Base-by-base conservation (phyloP, 2,113 vertebrate species). In the Benitochromis conjunctus region DNA sequence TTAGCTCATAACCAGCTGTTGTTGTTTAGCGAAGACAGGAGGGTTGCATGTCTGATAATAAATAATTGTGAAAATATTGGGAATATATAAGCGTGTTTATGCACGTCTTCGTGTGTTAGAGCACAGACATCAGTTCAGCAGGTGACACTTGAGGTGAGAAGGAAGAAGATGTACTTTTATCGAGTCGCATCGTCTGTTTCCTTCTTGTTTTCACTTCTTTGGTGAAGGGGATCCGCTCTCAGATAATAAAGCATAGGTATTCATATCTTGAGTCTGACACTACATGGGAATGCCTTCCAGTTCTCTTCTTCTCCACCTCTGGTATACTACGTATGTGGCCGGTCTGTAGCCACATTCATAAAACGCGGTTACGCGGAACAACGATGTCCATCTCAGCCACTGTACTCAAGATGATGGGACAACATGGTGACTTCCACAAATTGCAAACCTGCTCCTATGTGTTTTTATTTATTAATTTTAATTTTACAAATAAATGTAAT, bases 301-400 rank as follows among this genome's bases (percentile, higher is more conserved):
- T 66, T 62, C 19, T 41, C 31, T 38, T 41, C 34, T 41, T 21
- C 19, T 41, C 34, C 19, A 21, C 34, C 34, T 41, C 6, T 66
- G 62, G 62, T 13, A 0, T 0, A 21, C 19, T 38, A 64, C 13
- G 19, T 0, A 41, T 0, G 60, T 36, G 58, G 1, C 31, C 5
- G 10, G 4, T 38, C 19, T 64, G 2, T 6, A 64, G 19, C 34
- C 60, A 3, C 4, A 64, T 38, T 64, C 19, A 66, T 8, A 66
- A 38, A 66, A 66, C 19, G 36, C 60, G n/a, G 7, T 64, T 64
- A 38, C 1, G 6, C 5, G 0, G 2, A 38, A 64, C 0, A 0
- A 64, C 6, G 11, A 13, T 13, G 6, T 26, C 54, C 11, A 26
- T 56, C 54, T 56, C 11, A 56, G 13, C 31, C 31, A 31, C 54